Base-by-base conservation (phyloP, 2,113 vertebrate species). In the Zosterops borbonicus region DNA sequence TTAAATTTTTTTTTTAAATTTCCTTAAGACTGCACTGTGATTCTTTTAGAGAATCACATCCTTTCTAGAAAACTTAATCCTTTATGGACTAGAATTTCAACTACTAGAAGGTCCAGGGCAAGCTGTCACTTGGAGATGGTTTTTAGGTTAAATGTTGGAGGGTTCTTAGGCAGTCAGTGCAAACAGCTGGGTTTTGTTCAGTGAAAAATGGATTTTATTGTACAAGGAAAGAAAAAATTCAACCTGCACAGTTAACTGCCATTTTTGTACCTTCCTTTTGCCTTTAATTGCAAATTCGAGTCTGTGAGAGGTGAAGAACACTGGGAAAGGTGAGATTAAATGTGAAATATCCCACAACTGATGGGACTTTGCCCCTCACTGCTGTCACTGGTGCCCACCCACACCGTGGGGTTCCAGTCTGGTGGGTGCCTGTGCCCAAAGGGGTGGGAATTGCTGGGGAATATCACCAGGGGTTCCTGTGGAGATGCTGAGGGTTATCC, bases 401-500 rank as follows among this genome's bases (percentile, higher is more conserved):
- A 7, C 18, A 0, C 19, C 12, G 17, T 4, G 19, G 5, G 8
- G 52, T 29, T 22, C 58, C 44, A 24, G 19, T 11, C 46, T 7
- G 2, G 2, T 8, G 47, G 60, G 29, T 6, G 17, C 11, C n/a
- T 49, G 27, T 9, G 18, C 37, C 50, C 73, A 69, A 0, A 2
- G 0, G 5, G 29, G 17, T 65, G n/a, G 74, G 44, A 84, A 46
- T 25, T 9, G 3, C 18, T 65, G 44, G 70, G 83, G 70, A 69
- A 11, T 12, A 12, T 12, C 4, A 0, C 0, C 0, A 6, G 20
- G 59, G 19, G 14, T 24, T 89, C 22, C 55, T 24, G 6, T 29
- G 39, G 29, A 21, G 55, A 5, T 22, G 37, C 2, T 2, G 68
- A 58, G 24, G 27, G 11, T 7, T 47, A 8, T 9, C 71, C 49